phyloP scores from a whole-genome alignment of 2,113 vertebrate species.

The Condylura cristata region DNA sequence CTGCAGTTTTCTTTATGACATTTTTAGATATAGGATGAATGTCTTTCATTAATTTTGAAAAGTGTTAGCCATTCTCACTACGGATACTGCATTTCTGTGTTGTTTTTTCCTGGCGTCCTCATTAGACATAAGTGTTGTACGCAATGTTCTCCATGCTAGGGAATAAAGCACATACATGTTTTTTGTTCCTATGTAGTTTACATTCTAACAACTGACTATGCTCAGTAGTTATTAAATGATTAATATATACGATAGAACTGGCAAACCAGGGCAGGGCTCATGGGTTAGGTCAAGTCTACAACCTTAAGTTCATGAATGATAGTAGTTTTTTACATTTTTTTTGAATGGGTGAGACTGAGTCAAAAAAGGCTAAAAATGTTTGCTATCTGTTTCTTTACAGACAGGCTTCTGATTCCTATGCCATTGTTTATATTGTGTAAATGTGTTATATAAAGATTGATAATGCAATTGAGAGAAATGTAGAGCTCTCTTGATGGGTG shows the following conservation, averaged over 20 bases:
- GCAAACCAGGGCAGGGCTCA: background rate
- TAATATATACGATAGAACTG: background rate
- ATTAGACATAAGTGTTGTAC: background rate
- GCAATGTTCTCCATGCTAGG: background rate
- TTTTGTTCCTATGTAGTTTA: background rate
- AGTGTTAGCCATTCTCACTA: background rate
- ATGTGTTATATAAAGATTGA: background rate
- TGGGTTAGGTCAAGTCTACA: background rate
- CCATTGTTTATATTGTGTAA: background rate
- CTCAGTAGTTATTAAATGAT: background rate
- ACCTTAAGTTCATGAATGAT: background rate
- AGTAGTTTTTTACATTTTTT: background rate
- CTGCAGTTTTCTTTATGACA: background rate
- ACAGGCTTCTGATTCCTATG: background rate
- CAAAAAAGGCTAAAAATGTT: conserved; percentile 15
- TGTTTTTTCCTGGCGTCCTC: background rate
- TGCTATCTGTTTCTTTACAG: background rate
- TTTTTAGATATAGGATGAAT: conserved; percentile 1
- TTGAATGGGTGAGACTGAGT: background rate
- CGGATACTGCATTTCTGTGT: background rate
- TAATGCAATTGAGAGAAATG: background rate
- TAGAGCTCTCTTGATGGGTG: background rate
- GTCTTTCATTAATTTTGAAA: no score
- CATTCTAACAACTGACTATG: background rate
- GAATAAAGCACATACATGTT: background rate